Evolutionary conservation across 2,797 vertebrate genomes (phyloP), one percentile per base, ranked within the genome.

Genomic region (Tangara arthus): DNA sequence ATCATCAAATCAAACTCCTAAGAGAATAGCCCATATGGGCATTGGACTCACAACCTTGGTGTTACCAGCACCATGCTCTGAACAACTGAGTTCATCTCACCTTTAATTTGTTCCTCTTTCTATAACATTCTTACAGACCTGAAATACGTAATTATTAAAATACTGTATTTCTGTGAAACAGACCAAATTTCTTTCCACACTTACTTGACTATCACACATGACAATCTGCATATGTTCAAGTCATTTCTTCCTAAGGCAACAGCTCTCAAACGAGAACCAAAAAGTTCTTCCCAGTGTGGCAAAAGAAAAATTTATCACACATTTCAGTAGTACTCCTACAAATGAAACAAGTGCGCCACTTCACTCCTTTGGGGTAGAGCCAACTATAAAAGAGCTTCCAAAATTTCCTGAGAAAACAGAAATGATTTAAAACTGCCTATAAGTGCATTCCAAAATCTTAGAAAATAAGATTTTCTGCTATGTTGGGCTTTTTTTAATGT

Each of bases 1-100:
- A 44, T 23, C 15, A 42, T 15, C 23, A 37, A 23, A 34, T 34
- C 13, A 28, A 53, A 1, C 16, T 21, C 47, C 16, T 24, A 46
- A 37, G 28, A 39, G 39, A 60, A 68, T 3, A 32, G 55, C 28
- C n/a, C 3, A 1, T 37, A 37, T 0, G 2, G n/a, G 28, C 37
- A 52, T 0, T 32, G 15, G 23, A 60, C 19, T 16, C 39, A 85
- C 13, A 68, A 8, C 7, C 24, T 20, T 21, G 34, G 16, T 39
- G 11, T 53, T 30, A 61, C 0, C 13, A 60, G 34, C 47, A 39
- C 4, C 30, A 39, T 8, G 11, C 24, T 61, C 47, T 47, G 13
- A 77, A 86, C 41, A 69, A 41, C 21, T 15, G 41, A 61, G 34
- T 9, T 69, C 20, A 77, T 53, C 20, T 34, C 34, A 12, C 11